A percentile compares a stretch with the other conserved stretches of the same genome.
Evolutionary conservation across 2,888 invertebrate genomes (phyloP).

Genomic region (Lutraria lutraria): DNA sequence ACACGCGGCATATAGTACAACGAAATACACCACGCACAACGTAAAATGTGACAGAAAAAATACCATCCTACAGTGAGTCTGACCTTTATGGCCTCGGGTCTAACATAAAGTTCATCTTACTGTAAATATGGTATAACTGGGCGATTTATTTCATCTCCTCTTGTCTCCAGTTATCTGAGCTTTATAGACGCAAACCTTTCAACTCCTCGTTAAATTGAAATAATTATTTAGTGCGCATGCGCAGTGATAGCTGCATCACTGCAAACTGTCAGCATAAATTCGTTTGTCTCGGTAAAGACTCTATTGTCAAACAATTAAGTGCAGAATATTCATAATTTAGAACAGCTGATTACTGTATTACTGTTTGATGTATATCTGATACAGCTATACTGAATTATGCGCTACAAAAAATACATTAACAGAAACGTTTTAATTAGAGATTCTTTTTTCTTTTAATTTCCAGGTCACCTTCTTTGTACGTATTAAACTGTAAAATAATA

Average conservation of each 20-base stretch:
- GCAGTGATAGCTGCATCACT: not conserved
- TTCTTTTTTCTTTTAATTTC: no score
- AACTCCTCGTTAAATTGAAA: not conserved
- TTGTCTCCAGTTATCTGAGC: not conserved
- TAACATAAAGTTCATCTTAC: not conserved
- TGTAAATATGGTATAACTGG: not conserved
- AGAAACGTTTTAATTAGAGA: no score
- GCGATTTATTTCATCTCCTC: not conserved
- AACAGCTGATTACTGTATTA: not conserved
- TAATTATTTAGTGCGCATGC: not conserved
- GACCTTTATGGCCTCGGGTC: not conserved
- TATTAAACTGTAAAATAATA: no score
- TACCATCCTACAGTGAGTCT: not conserved
- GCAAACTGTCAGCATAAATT: not conserved
- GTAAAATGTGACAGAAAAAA: not conserved
- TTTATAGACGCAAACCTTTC: not conserved
- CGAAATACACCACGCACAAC: no score
- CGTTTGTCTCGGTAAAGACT: not conserved
- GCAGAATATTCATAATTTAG: not conserved
- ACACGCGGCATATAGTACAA: no score
- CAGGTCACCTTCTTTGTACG: no score
- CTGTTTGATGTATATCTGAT: no score
- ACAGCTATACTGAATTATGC: no score
- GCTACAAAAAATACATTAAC: no score
- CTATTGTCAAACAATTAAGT: not conserved